A percentile compares a stretch with the other conserved stretches of the same genome.
These are phyloP conservation scores for Sturnira hondurensis DNA, from an alignment of 2,113 vertebrate genomes.

Conservation along the genomic window DNA sequence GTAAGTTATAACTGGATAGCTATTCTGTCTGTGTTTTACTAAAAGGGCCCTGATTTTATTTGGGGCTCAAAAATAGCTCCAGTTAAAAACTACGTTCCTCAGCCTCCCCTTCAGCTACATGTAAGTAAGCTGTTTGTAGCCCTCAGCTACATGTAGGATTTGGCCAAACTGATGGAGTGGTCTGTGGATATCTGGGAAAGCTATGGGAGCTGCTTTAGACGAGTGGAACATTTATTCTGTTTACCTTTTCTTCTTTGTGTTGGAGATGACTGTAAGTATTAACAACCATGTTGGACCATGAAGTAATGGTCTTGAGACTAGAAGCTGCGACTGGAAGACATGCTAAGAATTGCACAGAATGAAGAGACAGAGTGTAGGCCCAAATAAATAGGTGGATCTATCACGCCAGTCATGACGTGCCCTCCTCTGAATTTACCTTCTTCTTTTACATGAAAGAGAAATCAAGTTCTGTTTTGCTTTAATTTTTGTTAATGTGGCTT, in stretches of 20 bases:
- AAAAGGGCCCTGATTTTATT: not conserved
- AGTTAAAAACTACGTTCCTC: not conserved
- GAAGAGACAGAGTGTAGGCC: not conserved
- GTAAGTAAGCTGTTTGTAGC: not conserved
- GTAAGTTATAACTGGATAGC: not conserved
- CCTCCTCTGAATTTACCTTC: not conserved
- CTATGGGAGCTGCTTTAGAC: not conserved
- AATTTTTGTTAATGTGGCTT: not conserved
- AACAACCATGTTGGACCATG: not conserved
- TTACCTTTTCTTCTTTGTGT: not conserved
- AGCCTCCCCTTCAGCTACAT: not conserved
- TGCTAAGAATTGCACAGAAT: not conserved
- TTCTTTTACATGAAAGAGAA: not conserved
- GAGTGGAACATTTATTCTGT: not conserved
- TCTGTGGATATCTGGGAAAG: not conserved
- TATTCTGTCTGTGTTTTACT: not conserved
- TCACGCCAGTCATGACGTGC: not conserved
- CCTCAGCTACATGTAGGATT: not conserved
- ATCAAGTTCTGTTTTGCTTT: not conserved
- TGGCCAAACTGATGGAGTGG: not conserved
- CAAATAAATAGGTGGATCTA: not conserved
- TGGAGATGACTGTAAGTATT: not conserved
- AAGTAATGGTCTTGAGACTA: not conserved
- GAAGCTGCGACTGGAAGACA: not conserved
- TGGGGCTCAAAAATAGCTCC: not conserved